Evolutionary conservation across 2,113 vertebrate genomes (phyloP).

Genomic region (Rhineura floridana): DNA sequence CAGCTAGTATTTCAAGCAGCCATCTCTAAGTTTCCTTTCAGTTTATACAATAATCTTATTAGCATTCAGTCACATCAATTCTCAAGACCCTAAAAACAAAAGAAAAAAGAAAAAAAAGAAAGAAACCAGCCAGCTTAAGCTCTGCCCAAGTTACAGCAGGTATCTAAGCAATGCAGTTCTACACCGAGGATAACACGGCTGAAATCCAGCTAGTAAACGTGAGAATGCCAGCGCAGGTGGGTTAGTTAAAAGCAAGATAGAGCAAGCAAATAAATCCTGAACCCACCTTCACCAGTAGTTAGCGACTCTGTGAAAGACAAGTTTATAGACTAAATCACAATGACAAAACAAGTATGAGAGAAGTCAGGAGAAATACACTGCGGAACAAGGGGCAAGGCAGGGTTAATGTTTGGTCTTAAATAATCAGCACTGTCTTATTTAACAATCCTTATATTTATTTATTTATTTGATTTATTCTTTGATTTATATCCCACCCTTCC

Average conservation of each 20-base stretch:
- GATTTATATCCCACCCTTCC: too few species aligned
- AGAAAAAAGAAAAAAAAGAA: background rate
- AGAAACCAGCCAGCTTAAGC: background rate
- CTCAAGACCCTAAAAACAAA: background rate
- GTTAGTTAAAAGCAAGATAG: slow-evolving; percentile 64
- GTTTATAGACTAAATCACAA: slow-evolving; percentile 77
- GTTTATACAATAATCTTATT: background rate
- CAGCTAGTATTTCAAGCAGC: background rate
- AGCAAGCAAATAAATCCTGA: slow-evolving; percentile 63
- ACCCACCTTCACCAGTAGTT: slow-evolving; percentile 82
- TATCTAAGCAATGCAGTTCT: slow-evolving; percentile 49
- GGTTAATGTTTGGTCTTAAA: background rate
- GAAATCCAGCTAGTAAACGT: background rate
- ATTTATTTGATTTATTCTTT: too few species aligned
- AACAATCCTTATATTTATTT: too few species aligned
- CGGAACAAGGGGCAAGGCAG: background rate
- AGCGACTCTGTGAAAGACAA: slow-evolving; percentile 82
- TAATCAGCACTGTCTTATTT: too few species aligned
- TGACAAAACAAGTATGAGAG: slow-evolving; percentile 69
- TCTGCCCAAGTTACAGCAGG: background rate
- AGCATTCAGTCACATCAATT: background rate
- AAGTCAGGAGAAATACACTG: slow-evolving; percentile 69
- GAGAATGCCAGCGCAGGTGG: slow-evolving; percentile 24
- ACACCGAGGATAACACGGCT: background rate
- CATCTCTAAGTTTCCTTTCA: background rate